A percentile compares a stretch with the other conserved stretches of the same genome.
These are phyloP conservation scores for Hydrophis major DNA, from an alignment of 2,797 vertebrate species.

Conservation along the genomic window DNA sequence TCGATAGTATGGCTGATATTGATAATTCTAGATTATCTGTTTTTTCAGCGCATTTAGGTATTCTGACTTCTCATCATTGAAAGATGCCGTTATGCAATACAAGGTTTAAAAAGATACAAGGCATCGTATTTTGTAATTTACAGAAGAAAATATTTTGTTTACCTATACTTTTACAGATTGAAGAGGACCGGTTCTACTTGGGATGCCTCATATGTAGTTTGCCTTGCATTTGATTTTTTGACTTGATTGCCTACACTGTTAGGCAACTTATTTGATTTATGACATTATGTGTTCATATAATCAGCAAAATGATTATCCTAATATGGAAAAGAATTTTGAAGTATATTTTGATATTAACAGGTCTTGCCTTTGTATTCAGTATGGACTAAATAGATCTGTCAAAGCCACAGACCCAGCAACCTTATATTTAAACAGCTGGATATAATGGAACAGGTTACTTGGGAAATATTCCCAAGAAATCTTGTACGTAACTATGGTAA, in stretches of 20 bases:
- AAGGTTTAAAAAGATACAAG: not conserved
- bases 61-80: not conserved
- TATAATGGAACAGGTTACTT: not conserved
- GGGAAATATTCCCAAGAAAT: conserved; percentile 13
- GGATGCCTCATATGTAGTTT: not conserved
- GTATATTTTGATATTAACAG: not conserved
- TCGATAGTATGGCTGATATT: not conserved
- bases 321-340: not conserved
- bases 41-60: not conserved
- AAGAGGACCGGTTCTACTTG: too few relatives aligned
- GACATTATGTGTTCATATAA: not conserved
- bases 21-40: not conserved
- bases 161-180: not conserved
- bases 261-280: not conserved
- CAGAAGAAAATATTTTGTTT: not conserved
- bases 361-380: not conserved
- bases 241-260: not conserved
- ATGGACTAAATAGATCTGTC: not conserved
- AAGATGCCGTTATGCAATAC: not conserved
- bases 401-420: not conserved
- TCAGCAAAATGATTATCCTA: not conserved
- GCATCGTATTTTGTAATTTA: not conserved
- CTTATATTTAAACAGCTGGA: not conserved
- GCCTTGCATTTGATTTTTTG: not conserved
- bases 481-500: conserved; percentile 71